phyloP scores from a whole-genome alignment of 2,113 vertebrate species.

The Marmota flaviventris region DNA sequence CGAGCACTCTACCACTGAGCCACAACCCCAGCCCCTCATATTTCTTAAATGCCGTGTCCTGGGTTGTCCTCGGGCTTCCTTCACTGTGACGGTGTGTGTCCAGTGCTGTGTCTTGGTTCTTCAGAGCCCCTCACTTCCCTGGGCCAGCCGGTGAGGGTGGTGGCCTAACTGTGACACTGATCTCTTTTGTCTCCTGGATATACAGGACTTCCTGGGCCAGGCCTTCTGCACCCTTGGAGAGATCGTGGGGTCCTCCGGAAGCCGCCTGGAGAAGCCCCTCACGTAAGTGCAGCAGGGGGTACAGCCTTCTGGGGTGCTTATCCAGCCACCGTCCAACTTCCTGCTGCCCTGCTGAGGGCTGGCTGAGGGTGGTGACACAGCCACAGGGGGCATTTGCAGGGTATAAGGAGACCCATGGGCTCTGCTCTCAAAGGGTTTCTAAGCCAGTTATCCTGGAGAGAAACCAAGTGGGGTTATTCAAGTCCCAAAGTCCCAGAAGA shows the following conservation, averaged over 20 bases:
- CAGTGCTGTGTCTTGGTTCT: background rate
- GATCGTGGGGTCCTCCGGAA: slow-evolving; percentile 96
- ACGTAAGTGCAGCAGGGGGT: slow-evolving; percentile 89
- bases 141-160: background rate
- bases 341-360: background rate
- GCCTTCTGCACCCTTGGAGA: slow-evolving; percentile 97
- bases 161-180: background rate
- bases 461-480: background rate
- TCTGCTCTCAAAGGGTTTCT: background rate
- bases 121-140: background rate
- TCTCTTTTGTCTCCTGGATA: background rate
- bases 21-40: background rate
- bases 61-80: background rate
- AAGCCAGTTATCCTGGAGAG: background rate
- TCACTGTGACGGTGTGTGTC: background rate
- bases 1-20: too few species aligned
- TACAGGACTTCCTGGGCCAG: slow-evolving; percentile 97
- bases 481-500: background rate
- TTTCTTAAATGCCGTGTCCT: background rate
- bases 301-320: background rate
- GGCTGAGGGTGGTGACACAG: background rate
- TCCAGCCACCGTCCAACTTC: background rate
- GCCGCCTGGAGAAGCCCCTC: slow-evolving; percentile 96
- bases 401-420: background rate
- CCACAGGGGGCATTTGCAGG: background rate